Conservation (phyloP, 35 echinoderm and acorn worm genomes). For the Apostichopus japonicus region DNA sequence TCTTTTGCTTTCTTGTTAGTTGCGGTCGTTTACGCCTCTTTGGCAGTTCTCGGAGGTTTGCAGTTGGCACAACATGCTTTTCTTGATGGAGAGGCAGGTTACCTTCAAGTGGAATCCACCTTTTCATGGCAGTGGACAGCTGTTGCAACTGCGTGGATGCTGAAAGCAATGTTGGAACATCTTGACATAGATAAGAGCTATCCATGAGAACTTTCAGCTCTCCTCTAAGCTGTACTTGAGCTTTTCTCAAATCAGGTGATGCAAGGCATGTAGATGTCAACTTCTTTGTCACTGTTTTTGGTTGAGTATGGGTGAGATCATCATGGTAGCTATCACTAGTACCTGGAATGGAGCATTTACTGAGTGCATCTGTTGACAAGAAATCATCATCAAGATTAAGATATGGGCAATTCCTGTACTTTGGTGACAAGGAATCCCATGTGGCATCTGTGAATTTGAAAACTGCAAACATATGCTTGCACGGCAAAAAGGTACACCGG, state of each 20-base stretch:
- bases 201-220: not conserved
- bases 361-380: not conserved
- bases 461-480: conserved; percentile 11
- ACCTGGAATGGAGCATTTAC: not conserved
- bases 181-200: not conserved
- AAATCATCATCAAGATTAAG: conserved; percentile 9
- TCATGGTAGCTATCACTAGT: too few relatives aligned
- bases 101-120: not conserved
- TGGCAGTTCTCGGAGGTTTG: not conserved
- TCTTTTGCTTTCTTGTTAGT: not conserved
- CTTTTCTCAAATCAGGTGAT: not conserved
- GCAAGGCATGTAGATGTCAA: not conserved
- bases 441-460: not conserved
- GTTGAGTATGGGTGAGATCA: not conserved
- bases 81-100: conserved; percentile 3
- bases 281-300: not conserved
- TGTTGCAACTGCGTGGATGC: not conserved
- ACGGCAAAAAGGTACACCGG: not conserved
- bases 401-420: not conserved
- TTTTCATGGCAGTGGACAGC: not conserved
- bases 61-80: not conserved
- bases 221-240: not conserved
- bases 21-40: not conserved
- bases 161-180: not conserved
- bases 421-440: conserved; percentile 12